Conservation (phyloP, 2,113 vertebrate genomes). For the Archocentrus centrarchus region DNA sequence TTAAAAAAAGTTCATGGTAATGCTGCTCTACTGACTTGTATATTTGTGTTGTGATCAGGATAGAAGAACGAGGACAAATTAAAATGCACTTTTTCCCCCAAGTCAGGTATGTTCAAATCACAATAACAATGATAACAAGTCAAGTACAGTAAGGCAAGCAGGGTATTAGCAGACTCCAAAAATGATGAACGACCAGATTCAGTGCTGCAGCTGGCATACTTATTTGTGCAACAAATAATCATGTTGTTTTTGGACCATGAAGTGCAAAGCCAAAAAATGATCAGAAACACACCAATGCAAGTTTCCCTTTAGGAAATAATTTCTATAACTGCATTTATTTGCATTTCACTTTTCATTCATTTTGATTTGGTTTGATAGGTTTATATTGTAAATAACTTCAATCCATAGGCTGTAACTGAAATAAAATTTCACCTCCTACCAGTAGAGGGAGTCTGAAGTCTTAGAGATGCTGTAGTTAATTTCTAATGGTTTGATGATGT, state of each 20-base stretch:
- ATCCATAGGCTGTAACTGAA: not conserved
- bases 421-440: constrained; percentile 22
- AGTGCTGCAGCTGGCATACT: not conserved
- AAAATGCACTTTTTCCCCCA: not conserved
- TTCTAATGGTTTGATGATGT: constrained; percentile 37
- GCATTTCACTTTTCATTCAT: not conserved
- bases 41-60: not conserved
- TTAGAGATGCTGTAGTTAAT: constrained; percentile 2
- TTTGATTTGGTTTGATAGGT: not conserved
- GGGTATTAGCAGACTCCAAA: not conserved
- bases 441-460: constrained; percentile 60
- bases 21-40: not conserved
- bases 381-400: not conserved
- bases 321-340: not conserved
- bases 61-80: not conserved
- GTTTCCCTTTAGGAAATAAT: not conserved
- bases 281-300: not conserved
- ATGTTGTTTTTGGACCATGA: not conserved
- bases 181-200: not conserved
- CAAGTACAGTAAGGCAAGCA: not conserved
- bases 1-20: accelerated
- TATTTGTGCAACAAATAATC: not conserved
- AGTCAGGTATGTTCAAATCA: not conserved
- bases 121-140: not conserved
- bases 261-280: not conserved